Conservation (phyloP, 2,113 vertebrate species). For the Lepus americanus region DNA sequence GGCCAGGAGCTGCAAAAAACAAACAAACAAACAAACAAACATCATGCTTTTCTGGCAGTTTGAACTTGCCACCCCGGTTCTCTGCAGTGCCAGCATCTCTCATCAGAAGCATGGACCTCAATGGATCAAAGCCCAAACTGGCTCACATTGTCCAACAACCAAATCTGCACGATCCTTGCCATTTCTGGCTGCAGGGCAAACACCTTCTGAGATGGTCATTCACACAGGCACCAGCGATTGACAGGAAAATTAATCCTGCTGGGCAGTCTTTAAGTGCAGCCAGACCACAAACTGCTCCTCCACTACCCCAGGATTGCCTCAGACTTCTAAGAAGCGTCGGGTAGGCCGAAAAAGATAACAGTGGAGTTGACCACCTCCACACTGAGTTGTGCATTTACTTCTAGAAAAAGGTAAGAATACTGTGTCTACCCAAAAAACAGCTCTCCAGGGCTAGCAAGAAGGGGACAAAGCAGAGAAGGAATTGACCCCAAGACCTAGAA, state of each 20-base stretch:
- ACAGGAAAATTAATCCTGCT: not conserved
- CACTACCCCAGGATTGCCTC: too few species aligned
- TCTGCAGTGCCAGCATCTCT: not conserved
- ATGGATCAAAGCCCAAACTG: not conserved
- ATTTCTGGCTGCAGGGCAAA: not conserved
- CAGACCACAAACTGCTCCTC: not conserved
- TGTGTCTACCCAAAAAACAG: not conserved
- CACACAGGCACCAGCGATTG: not conserved
- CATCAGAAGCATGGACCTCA: not conserved
- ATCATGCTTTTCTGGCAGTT: not conserved
- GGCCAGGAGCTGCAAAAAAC: conserved; percentile 81
- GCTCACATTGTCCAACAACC: not conserved
- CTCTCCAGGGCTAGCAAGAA: not conserved
- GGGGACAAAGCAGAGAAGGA: too few species aligned
- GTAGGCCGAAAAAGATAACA: not conserved
- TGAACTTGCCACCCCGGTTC: not conserved
- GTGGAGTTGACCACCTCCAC: not conserved
- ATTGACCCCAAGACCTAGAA: not conserved
- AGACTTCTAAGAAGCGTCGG: too few species aligned
- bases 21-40: conserved; percentile 47
- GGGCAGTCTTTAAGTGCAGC: not conserved
- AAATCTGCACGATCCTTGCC: not conserved
- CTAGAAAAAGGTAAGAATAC: not conserved
- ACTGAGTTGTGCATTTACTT: not conserved
- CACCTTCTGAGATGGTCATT: not conserved